Percentiles rank a stretch among this genome's conserved stretches.
Evolutionary conservation across 1,140 invertebrate species (phyloP).

Genomic region (Octopus sinensis): DNA sequence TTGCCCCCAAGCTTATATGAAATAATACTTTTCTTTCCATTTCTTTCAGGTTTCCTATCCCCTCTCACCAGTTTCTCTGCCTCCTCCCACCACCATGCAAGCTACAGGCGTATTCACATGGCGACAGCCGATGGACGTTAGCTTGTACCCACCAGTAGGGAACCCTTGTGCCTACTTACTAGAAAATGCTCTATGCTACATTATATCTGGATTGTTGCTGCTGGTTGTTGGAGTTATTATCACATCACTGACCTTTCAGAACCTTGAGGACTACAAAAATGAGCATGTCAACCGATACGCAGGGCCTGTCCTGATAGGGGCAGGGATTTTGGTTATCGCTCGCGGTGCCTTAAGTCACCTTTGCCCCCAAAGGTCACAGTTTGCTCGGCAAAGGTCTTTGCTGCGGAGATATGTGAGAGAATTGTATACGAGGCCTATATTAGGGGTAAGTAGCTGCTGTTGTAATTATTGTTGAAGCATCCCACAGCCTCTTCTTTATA

Average conservation of each 20-base stretch:
- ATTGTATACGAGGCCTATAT: constrained; percentile 39
- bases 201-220: constrained; percentile 40
- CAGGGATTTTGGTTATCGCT: constrained; percentile 41
- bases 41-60: neutral
- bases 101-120: constrained; percentile 37
- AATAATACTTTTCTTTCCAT: neutral
- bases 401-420: constrained; percentile 38
- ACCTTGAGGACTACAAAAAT: constrained; percentile 32
- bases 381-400: constrained; percentile 30
- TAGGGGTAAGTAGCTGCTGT: constrained; percentile 31
- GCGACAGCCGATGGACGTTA: constrained; percentile 33
- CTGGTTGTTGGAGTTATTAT: constrained; percentile 49
- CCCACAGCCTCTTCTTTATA: too few species aligned
- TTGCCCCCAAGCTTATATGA: neutral
- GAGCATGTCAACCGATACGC: constrained; percentile 41
- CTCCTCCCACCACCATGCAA: neutral
- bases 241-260: constrained; percentile 48
- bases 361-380: constrained; percentile 25
- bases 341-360: constrained; percentile 41
- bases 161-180: constrained; percentile 43
- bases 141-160: constrained; percentile 28
- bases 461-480: too few species aligned
- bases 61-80: neutral
- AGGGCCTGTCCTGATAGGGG: constrained; percentile 44
- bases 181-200: constrained; percentile 44